Percentiles rank a stretch among this genome's conserved stretches.
phyloP scores from a whole-genome alignment of 2,113 vertebrate genomes.

The Centropristis striata region DNA sequence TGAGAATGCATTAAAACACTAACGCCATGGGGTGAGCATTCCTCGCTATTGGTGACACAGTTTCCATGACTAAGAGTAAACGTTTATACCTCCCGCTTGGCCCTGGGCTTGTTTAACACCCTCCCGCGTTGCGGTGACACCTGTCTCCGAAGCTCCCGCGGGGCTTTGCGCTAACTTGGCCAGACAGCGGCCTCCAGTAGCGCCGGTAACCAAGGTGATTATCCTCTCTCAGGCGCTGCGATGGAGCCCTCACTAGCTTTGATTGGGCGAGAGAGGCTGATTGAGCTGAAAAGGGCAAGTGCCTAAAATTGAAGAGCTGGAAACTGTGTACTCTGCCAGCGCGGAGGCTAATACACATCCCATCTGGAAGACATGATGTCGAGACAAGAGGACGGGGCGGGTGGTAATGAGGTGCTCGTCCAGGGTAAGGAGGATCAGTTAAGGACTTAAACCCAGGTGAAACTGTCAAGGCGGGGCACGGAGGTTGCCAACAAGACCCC shows the following conservation, averaged over 20 bases:
- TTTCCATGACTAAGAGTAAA: slow-evolving; percentile 82
- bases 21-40: slow-evolving; percentile 70
- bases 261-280: slow-evolving; percentile 77
- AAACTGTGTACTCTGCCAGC: slow-evolving; percentile 58
- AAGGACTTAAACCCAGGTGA: slow-evolving; percentile 57
- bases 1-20: slow-evolving; percentile 39
- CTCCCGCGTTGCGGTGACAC: slow-evolving; percentile 70
- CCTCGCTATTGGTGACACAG: slow-evolving; percentile 60
- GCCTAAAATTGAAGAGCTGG: slow-evolving; percentile 71
- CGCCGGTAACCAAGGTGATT: slow-evolving; percentile 79
- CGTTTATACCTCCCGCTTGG: slow-evolving; percentile 59
- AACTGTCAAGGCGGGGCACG: slow-evolving; percentile 49
- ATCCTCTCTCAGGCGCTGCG: slow-evolving; percentile 66
- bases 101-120: slow-evolving; percentile 77
- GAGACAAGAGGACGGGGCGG: slow-evolving; percentile 52
- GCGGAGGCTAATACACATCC: slow-evolving; percentile 61
- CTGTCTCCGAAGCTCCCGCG: slow-evolving; percentile 66
- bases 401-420: slow-evolving; percentile 63
- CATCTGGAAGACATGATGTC: slow-evolving; percentile 61
- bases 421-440: slow-evolving; percentile 59
- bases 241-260: slow-evolving; percentile 55
- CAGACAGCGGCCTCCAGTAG: slow-evolving; percentile 71
- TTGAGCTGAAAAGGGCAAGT: slow-evolving; percentile 80
- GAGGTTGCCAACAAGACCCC: slow-evolving; percentile 56
- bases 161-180: slow-evolving; percentile 65